These are phyloP conservation scores for Pseudochirops corinnae DNA, from an alignment of 2,797 vertebrate genomes.

Conservation along the genomic window DNA sequence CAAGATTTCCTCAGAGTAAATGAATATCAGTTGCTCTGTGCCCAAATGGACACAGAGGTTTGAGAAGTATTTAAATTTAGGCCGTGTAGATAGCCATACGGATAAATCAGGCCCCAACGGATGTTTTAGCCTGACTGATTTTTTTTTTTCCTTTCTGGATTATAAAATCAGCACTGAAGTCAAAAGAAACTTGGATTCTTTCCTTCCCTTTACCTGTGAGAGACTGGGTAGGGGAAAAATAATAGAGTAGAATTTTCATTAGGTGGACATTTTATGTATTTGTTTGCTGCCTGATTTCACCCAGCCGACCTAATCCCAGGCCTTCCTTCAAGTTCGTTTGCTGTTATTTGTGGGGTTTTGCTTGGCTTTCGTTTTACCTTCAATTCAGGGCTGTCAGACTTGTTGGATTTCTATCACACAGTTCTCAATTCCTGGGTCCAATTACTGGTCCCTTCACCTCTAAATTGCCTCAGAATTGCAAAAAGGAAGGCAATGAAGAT, in stretches of 20 bases:
- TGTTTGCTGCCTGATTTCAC: not conserved
- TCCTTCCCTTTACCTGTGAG: not conserved
- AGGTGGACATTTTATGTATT: not conserved
- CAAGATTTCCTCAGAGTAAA: not conserved
- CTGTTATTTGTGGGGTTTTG: not conserved
- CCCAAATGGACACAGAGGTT: slow-evolving; percentile 5
- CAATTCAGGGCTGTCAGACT: slow-evolving; percentile 5
- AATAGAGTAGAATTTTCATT: not conserved
- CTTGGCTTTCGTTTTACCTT: slow-evolving; percentile 43
- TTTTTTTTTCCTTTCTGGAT: slow-evolving; percentile 20
- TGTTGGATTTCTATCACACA: slow-evolving; percentile 36
- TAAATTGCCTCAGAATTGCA: slow-evolving; percentile 31
- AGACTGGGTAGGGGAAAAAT: not conserved
- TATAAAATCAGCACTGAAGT: not conserved
- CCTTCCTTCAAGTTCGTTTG: slow-evolving; percentile 23
- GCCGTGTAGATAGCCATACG: not conserved
- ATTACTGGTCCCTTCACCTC: slow-evolving; percentile 34
- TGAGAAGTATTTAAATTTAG: slow-evolving; percentile 18
- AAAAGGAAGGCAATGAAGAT: slow-evolving; percentile 23
- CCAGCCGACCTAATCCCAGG: not conserved
- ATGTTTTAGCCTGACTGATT: slow-evolving; percentile 1
- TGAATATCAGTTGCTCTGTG: slow-evolving; percentile 11
- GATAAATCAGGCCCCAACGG: slow-evolving; percentile 27
- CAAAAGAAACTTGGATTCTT: not conserved
- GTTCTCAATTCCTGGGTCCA: slow-evolving; percentile 19